A percentile compares a stretch with the other conserved stretches of the same genome.
Evolutionary conservation across 2,113 vertebrate species (phyloP).

Genomic region (Mandrillus leucophaeus): DNA sequence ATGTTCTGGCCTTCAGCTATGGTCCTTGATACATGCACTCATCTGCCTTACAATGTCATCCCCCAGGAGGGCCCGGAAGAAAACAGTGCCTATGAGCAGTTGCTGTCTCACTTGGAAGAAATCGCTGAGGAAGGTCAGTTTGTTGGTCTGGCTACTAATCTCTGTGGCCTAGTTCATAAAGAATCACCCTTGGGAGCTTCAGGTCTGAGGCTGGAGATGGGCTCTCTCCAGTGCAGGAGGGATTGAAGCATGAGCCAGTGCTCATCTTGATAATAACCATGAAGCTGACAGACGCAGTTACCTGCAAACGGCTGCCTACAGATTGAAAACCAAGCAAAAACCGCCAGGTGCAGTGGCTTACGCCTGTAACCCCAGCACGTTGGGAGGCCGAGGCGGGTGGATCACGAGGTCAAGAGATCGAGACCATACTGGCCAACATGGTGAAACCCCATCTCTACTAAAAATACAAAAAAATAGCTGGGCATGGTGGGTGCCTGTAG

Average conservation of each 20-base stretch:
- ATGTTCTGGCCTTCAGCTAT: background rate
- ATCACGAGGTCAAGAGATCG: too few species aligned
- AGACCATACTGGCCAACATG: too few species aligned
- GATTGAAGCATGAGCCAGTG: background rate
- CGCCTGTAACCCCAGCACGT: too few species aligned
- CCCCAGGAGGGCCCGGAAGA: slow-evolving; percentile 83
- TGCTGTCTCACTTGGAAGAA: slow-evolving; percentile 77
- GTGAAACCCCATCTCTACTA: too few species aligned
- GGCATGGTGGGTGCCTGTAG: too few species aligned
- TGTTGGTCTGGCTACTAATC: background rate
- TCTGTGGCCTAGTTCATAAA: background rate
- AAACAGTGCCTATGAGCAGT: slow-evolving; percentile 81
- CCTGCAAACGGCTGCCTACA: background rate
- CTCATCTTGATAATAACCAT: background rate
- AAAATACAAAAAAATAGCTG: too few species aligned
- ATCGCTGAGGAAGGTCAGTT: slow-evolving; percentile 82
- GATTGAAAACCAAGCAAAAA: background rate
- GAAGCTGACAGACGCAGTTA: background rate
- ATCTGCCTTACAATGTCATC: slow-evolving; percentile 37
- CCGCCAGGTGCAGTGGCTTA: too few species aligned
- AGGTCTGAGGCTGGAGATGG: background rate
- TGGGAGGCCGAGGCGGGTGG: too few species aligned
- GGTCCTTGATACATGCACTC: background rate
- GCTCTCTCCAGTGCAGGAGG: background rate
- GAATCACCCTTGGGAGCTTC: background rate